Evolutionary conservation across 2,113 vertebrate genomes (phyloP), one percentile per base, ranked within the genome.

Genomic region (Setophaga coronata): DNA sequence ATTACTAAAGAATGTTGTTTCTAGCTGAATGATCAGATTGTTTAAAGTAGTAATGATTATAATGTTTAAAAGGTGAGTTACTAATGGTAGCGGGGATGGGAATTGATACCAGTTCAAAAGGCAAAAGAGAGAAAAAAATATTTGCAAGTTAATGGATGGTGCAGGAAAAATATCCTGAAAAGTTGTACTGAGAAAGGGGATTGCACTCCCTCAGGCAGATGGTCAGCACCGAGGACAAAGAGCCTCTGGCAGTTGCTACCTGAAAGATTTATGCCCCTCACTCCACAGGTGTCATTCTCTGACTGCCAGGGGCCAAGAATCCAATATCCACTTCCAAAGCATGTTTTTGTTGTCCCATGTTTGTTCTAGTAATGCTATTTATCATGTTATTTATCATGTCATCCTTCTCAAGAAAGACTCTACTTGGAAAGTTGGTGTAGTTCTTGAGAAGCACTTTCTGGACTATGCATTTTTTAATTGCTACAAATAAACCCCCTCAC

Each of bases 71-170:
- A 47, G 9, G 3, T 7, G 34, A 4, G 10, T 67, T 58, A 38
- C 6, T 71, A 36, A 18, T 6, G 9, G 11, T 16, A 57, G 31
- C 29, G 4, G 24, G 3, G 1, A 3, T 0, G 0, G 18, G 6
- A 50, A 5, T n/a, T 56, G 28, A 34, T 54, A 43, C 9, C n/a
- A 19, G 10, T 40, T 81, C 58, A 42, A 67, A 90, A 77, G 33
- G 54, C 3, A 54, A 38, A 84, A 58, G 3, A 14, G 51, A 36
- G 36, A 38, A 38, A 16, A 10, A 29, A 2, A 60, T 38, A 3
- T 2, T 9, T 81, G 13, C 6, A 34, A 48, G 17, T 25, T 72
- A 24, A 13, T 24, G 60, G 42, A 34, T 24, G 7, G 18, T 28
- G 19, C 6, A 1, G 42, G 28, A 88, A 60, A 65, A 86, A 36